Conservation (phyloP, 2,888 invertebrate species). For the Lasioglossum morio region DNA sequence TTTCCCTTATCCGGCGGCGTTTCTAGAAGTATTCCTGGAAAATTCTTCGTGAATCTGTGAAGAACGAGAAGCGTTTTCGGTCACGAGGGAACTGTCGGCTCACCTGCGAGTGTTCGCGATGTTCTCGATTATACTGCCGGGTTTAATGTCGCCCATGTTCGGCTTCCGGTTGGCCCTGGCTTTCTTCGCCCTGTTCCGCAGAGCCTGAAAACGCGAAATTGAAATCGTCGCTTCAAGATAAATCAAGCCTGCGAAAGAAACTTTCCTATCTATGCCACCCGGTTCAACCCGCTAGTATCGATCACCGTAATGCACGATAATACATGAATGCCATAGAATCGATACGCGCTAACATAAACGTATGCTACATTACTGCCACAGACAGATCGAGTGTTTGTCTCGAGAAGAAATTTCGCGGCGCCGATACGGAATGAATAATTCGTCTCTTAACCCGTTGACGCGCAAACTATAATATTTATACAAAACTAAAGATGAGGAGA, state of each 20-base stretch:
- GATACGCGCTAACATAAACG: background rate
- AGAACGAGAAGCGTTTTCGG: constrained; percentile 4
- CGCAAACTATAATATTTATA: too few relatives aligned
- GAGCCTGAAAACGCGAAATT: constrained; percentile 87
- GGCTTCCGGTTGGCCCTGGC: constrained; percentile 93
- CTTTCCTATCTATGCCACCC: constrained; percentile 17
- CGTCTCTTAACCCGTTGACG: background rate
- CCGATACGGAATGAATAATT: background rate
- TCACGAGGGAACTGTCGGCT: constrained; percentile 57
- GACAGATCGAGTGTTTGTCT: background rate
- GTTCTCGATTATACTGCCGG: constrained; percentile 95
- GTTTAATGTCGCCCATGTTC: constrained; percentile 89
- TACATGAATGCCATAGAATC: background rate
- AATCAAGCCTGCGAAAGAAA: constrained; percentile 41
- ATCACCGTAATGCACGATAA: constrained; percentile 4
- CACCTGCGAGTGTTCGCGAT: constrained; percentile 90
- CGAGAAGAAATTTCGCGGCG: background rate
- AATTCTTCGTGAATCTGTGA: constrained; percentile 18
- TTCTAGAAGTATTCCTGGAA: constrained; percentile 20
- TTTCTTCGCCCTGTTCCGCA: constrained; percentile 93
- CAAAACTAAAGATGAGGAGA: background rate
- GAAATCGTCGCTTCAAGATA: constrained; percentile 42
- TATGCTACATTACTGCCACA: background rate
- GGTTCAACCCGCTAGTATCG: background rate
- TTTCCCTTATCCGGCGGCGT: constrained; percentile 16